Evolutionary conservation across 1,140 invertebrate genomes (phyloP).

Genomic region (Cotesia typhae): DNA sequence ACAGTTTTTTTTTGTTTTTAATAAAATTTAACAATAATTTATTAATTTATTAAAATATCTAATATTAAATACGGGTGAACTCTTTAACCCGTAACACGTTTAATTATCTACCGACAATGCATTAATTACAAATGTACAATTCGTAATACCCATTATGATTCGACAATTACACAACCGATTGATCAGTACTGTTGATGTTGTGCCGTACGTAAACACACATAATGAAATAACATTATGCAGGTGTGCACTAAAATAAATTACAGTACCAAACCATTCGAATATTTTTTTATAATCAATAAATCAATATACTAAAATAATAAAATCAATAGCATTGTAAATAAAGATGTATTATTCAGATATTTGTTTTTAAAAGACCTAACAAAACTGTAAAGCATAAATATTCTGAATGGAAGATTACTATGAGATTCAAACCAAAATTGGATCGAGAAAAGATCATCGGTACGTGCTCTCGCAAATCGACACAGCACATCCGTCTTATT

Average conservation of each 20-base stretch:
- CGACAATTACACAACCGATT: constrained; percentile 47
- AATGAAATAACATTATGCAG: background rate
- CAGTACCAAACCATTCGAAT: background rate
- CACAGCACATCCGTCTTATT: constrained; percentile 11
- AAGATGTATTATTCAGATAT: background rate
- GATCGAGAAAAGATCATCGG: constrained; percentile 6
- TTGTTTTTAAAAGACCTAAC: background rate
- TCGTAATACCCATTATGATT: constrained; percentile 35
- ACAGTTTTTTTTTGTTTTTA: no score
- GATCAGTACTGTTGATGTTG: constrained; percentile 30
- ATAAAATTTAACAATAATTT: no score
- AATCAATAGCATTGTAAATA: background rate
- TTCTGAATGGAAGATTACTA: background rate
- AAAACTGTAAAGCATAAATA: background rate
- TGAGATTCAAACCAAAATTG: background rate
- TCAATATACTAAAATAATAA: background rate
- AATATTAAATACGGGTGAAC: background rate
- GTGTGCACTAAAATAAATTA: background rate
- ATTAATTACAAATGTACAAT: constrained; percentile 19
- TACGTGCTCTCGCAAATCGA: constrained; percentile 20
- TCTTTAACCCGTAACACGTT: constrained; percentile 1
- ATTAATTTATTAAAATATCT: background rate
- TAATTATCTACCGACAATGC: background rate
- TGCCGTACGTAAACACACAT: constrained; percentile 1
- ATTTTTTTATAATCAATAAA: background rate